Evolutionary conservation across 2,888 invertebrate genomes (phyloP).

Genomic region (Tiliacea citrago): DNA sequence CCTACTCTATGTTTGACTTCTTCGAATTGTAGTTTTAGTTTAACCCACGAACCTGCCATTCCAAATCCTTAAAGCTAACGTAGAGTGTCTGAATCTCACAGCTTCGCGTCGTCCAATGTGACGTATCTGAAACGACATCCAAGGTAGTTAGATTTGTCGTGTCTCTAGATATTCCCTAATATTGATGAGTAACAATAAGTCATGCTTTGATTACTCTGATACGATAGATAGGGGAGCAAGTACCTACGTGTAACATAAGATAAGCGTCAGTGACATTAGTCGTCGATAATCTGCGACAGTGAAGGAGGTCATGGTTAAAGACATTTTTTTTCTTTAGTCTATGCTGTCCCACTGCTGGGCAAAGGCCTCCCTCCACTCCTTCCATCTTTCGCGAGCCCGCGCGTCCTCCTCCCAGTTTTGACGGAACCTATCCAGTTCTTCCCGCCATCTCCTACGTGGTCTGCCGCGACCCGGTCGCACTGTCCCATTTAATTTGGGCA

Average conservation of each 20-base stretch:
- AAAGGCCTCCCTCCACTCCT: too few species aligned
- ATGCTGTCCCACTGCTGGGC: too few species aligned
- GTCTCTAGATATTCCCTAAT: conserved; percentile 17
- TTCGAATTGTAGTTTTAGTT: background rate
- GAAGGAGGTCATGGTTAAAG: conserved; percentile 8
- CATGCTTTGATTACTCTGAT: conserved; percentile 10
- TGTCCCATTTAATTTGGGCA: too few species aligned
- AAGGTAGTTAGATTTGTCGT: conserved; percentile 2
- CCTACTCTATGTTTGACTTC: background rate
- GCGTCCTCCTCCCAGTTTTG: too few species aligned
- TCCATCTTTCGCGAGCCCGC: too few species aligned
- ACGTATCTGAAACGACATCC: conserved; percentile 80
- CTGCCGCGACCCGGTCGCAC: too few species aligned
- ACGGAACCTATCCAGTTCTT: too few species aligned
- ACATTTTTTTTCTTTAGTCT: too few species aligned
- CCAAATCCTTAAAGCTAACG: conserved; percentile 97
- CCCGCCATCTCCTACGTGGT: too few species aligned
- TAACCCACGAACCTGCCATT: conserved; percentile 93
- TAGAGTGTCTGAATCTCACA: conserved; percentile 97
- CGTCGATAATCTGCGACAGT: conserved; percentile 35
- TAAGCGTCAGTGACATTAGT: conserved; percentile 22
- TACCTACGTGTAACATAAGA: conserved; percentile 33
- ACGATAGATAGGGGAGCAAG: conserved; percentile 23
- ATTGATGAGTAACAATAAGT: conserved; percentile 37
- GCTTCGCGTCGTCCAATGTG: conserved; percentile 92